Conservation (phyloP, 1,140 invertebrate species). For the Brachionus paranguensis region DNA sequence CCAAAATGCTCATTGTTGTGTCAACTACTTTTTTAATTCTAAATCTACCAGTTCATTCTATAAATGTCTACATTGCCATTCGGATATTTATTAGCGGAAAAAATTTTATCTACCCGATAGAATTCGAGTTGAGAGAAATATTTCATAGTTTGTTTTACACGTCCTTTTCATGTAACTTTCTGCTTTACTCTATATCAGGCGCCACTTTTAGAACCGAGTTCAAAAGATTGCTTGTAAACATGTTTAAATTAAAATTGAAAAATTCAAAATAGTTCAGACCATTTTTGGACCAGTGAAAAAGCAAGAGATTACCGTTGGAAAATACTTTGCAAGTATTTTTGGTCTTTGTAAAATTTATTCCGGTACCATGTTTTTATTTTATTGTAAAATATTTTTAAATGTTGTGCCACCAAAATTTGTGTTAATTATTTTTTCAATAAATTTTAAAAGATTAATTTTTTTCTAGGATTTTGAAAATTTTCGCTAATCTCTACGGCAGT, state of each 20-base stretch:
- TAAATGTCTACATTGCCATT: slow-evolving; percentile 23
- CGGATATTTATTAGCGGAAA: slow-evolving; percentile 1
- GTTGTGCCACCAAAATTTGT: background rate
- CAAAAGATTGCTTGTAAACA: background rate
- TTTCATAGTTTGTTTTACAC: slow-evolving; percentile 22
- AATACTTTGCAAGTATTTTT: background rate
- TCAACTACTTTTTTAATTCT: slow-evolving; percentile 37
- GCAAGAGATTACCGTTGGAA: background rate
- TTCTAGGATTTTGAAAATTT: too few relatives aligned
- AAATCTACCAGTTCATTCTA: slow-evolving; percentile 22
- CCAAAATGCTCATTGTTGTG: slow-evolving; percentile 35
- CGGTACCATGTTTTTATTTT: background rate
- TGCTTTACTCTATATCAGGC: slow-evolving; percentile 32
- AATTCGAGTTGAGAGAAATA: slow-evolving; percentile 10
- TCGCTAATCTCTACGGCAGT: too few relatives aligned
- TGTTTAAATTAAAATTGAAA: background rate
- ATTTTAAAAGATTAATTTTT: background rate
- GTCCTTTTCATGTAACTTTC: slow-evolving; percentile 34
- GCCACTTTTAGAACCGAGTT: slow-evolving; percentile 34
- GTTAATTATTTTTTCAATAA: background rate
- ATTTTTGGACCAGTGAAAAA: background rate
- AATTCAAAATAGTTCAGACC: background rate
- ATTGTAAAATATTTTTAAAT: background rate
- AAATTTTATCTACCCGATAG: background rate
- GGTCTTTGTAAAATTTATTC: background rate